Evolutionary conservation across 2,113 vertebrate species (phyloP), one percentile per base, ranked within the genome.

Genomic region (Hemicordylus capensis): DNA sequence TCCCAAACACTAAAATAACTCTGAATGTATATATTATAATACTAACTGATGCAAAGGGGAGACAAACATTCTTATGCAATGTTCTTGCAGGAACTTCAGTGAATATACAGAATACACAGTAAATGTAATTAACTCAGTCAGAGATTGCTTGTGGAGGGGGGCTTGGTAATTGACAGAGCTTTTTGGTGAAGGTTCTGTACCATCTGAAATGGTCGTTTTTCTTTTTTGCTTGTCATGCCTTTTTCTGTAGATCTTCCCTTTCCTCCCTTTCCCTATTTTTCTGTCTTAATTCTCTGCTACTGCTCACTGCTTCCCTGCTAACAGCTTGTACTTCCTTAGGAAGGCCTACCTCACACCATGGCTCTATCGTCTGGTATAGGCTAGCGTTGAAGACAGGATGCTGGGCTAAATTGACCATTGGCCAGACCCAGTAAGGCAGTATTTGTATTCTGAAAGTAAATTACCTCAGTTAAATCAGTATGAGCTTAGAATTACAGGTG

Each of bases 281-380:
- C 80, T 82, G 80, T 72, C 80, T 59, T n/a, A 54, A 54, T 58
- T 59, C 67, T 46, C 54, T 44, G 28, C 67, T 44, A 59, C 67
- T 72, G 67, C 80, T 72, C 80, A 46, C 80, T 82, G 80, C 80
- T 82, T 73, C 42, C 80, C 67, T 82, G 80, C 80, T 73, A 82
- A 59, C 80, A 72, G n/a, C 80, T 82, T 82, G 54, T 72, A 82
- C 67, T 82, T 82, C 80, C 80, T 82, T 82, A 82, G 80, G 67
- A 67, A 82, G 80, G 51, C 67, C 67, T 72, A 82, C 80, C 67
- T 82, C 67, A 72, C 80, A 82, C 54, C 80, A 82, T 82, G 67
- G 67, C 66, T 82, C 67, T 73, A 72, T 73, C 67, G 54, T 59
- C 67, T 72, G 79, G 51, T 81, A 69, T 81, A 85, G 74, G 63